These are phyloP conservation scores for Drosophila nebulosa DNA, from an alignment of 1,140 invertebrate species.

Conservation along the genomic window DNA sequence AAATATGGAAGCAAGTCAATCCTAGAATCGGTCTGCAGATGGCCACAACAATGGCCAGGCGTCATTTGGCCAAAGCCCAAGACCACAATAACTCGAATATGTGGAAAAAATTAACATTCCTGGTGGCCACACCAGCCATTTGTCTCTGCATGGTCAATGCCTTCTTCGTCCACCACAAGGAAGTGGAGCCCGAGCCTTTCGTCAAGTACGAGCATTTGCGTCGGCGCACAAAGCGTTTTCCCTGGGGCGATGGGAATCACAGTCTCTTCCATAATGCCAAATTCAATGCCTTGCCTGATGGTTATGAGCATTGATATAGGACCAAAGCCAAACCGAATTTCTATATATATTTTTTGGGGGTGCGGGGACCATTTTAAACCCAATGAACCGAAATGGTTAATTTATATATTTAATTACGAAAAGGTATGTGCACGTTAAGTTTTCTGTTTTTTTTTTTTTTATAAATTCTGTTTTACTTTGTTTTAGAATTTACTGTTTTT, in stretches of 20 bases:
- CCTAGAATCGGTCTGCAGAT: not conserved
- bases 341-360: no score
- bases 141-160: conserved; percentile 86
- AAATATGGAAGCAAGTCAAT: conserved; percentile 22
- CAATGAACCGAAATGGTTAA: not conserved
- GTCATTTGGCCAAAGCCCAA: conserved; percentile 5
- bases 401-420: not conserved
- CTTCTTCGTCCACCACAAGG: conserved; percentile 82
- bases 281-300: conserved; percentile 88
- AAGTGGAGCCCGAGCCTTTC: conserved; percentile 83
- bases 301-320: conserved; percentile 85
- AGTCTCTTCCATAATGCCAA: conserved; percentile 89
- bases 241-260: conserved; percentile 93
- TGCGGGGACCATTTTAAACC: no score
- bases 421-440: not conserved
- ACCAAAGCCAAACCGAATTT: not conserved
- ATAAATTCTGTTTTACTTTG: not conserved
- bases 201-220: conserved; percentile 87
- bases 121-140: conserved; percentile 87
- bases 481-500: not conserved
- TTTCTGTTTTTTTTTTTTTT: not conserved
- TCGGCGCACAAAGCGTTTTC: conserved; percentile 88
- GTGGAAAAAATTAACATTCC: conserved; percentile 87
- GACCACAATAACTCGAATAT: conserved; percentile 10
- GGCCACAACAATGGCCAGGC: not conserved